Conservation (phyloP, 2,113 vertebrate genomes). For the Sturnus vulgaris region DNA sequence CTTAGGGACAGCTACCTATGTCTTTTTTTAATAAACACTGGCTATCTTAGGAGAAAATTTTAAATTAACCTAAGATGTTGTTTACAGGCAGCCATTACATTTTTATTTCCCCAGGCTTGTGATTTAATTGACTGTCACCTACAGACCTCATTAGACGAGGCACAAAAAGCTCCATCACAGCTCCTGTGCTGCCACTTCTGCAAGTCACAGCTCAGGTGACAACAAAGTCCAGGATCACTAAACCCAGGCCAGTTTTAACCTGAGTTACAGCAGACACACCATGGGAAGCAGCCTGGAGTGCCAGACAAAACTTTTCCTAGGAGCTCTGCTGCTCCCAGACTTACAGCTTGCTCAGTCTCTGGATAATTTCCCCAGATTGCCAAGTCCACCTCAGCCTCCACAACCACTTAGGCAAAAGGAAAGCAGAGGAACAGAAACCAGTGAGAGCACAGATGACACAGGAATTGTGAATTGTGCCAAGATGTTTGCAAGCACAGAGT, state of each 20-base stretch:
- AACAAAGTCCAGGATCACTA: neutral
- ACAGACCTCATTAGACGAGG: neutral
- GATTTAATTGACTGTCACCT: neutral
- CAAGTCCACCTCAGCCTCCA: neutral
- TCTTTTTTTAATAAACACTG: constrained; percentile 26
- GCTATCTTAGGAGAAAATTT: constrained; percentile 6
- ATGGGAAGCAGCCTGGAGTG: neutral
- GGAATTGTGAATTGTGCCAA: neutral
- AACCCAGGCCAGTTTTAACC: neutral
- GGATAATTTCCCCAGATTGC: neutral
- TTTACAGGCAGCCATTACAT: neutral
- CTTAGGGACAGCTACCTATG: neutral
- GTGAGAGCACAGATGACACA: neutral
- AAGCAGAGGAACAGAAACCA: neutral
- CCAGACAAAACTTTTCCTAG: neutral
- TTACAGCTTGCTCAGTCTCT: neutral
- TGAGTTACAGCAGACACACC: fast-evolving
- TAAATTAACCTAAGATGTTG: neutral
- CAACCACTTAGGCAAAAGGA: neutral
- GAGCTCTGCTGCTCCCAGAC: neutral
- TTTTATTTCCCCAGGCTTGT: constrained; percentile 45
- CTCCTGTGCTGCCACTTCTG: neutral
- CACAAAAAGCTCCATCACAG: fast-evolving
- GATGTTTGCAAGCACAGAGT: neutral
- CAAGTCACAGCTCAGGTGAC: neutral